Evolutionary conservation across 2,888 invertebrate genomes (phyloP).

Genomic region (Diarsia mendica): DNA sequence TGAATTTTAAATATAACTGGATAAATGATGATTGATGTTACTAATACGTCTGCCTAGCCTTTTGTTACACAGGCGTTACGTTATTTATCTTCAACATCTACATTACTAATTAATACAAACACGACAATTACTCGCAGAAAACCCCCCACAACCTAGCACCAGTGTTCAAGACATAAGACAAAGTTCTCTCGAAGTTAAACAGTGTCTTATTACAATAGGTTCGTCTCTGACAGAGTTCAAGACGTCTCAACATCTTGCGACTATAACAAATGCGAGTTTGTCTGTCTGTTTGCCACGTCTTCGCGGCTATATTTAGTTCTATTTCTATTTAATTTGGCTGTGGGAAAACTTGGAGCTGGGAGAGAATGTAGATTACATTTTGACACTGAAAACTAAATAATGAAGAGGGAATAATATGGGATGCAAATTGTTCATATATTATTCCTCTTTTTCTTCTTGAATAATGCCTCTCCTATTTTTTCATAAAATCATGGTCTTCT

Average conservation of each 20-base stretch:
- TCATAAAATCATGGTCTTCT: too few relatives aligned
- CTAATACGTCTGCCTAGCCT: not conserved
- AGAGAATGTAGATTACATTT: not conserved
- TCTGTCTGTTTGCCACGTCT: conserved; percentile 18
- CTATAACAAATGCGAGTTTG: conserved; percentile 43
- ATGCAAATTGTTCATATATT: too few relatives aligned
- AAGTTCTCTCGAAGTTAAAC: conserved; percentile 40
- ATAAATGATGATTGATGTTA: not conserved
- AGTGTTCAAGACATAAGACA: conserved; percentile 3
- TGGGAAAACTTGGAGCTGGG: not conserved
- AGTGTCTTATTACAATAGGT: conserved; percentile 49
- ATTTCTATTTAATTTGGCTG: conserved; percentile 7
- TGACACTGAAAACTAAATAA: not conserved
- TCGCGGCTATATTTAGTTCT: not conserved
- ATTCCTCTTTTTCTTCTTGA: too few relatives aligned
- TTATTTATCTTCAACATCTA: not conserved
- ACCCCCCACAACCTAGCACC: not conserved
- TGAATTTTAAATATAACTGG: not conserved
- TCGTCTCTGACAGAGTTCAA: conserved; percentile 53
- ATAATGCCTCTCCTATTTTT: too few relatives aligned
- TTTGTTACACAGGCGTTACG: not conserved
- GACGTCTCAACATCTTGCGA: conserved; percentile 37
- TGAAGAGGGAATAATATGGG: too few relatives aligned
- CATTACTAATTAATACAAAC: conserved; percentile 22
- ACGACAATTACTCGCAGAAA: conserved; percentile 5